Conservation (phyloP, 2,797 vertebrate genomes). For the Pogonophryne albipinna region DNA sequence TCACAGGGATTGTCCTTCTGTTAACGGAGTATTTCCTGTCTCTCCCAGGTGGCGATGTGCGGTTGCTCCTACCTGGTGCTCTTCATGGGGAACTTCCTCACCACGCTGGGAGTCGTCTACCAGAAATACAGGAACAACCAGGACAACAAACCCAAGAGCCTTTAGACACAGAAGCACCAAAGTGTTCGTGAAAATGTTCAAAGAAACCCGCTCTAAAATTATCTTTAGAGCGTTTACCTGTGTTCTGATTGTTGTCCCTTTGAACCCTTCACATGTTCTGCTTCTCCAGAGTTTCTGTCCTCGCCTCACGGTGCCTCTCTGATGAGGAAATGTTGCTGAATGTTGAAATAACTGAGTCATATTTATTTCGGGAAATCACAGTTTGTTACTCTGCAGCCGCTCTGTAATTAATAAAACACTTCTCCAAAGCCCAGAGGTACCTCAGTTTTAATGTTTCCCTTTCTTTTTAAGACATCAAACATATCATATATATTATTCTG, state of each 20-base stretch:
- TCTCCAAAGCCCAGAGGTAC: rapidly evolving
- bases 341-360: slow-evolving; percentile 3
- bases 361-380: slow-evolving; percentile 21
- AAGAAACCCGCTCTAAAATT: slow-evolving; percentile 6
- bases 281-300: slow-evolving; percentile 3
- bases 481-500: too few species aligned
- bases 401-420: slow-evolving; percentile 57
- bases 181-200: background rate
- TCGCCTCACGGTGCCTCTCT: background rate
- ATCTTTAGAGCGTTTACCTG: slow-evolving; percentile 11
- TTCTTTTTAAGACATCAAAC: too few species aligned
- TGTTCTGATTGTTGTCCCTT: slow-evolving; percentile 7
- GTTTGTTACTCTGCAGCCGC: slow-evolving; percentile 29
- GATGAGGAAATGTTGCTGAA: slow-evolving; percentile 21
- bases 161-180: slow-evolving; percentile 45
- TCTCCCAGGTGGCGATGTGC: slow-evolving; percentile 91
- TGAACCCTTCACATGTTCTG: slow-evolving; percentile 5
- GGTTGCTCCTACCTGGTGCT: slow-evolving; percentile 92
- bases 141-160: slow-evolving; percentile 78
- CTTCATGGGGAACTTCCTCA: slow-evolving; percentile 95
- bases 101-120: slow-evolving; percentile 93
- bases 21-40: background rate
- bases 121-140: slow-evolving; percentile 92
- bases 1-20: too few species aligned
- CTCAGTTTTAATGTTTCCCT: background rate